Base-by-base conservation (phyloP, 2,888 invertebrate species). In the Acanthosepion esculentum region DNA sequence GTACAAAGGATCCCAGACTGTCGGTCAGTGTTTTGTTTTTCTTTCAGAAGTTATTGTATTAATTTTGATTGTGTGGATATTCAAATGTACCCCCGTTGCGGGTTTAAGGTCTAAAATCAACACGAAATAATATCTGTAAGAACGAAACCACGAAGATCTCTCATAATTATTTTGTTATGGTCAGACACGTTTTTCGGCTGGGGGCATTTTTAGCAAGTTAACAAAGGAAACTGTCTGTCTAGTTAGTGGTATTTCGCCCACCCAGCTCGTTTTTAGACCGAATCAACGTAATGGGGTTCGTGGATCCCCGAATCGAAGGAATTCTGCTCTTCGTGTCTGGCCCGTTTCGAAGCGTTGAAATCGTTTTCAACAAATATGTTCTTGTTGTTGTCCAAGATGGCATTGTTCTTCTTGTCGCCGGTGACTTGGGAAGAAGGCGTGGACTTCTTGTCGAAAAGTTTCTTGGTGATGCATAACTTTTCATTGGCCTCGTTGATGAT, bases 271-370 rank as follows among this genome's bases (percentile, higher is more conserved):
- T 59, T 64, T 78, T 78, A 78, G 18, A 78, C 78, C 5, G 59
- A 59, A 59, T 59, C 59, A 23, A 59, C 92, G n/a, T 50, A 93
- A 33, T 55, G 48, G 7, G 93, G 29, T 94, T 96, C 96, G 95
- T 96, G 96, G 91, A 96, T 96, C 93, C 96, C 96, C 41, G 96
- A 96, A 94, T 96, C 96, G 94, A 96, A 96, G 0, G 96, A 96
- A 92, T 96, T 95, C 95, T 96, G 96, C 94, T 96, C 96, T 48
- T 94, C 94, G 41, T 94, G 94, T 55, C 59, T 94, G 53, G 48
- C 48, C 41, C 64, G n/a, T 55, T 94, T 94, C 0, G 94, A 94
- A 41, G 29, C 33, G 48, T 12, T 50, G 94, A 55, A 94, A 41
- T 64, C 55, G 8, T 59, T 64, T 20, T 55, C 94, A 29, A 50